Percentiles rank a stretch among this genome's conserved stretches.
Evolutionary conservation across 1,140 invertebrate species (phyloP).

Genomic region (Tetranychus cinnabarinus): DNA sequence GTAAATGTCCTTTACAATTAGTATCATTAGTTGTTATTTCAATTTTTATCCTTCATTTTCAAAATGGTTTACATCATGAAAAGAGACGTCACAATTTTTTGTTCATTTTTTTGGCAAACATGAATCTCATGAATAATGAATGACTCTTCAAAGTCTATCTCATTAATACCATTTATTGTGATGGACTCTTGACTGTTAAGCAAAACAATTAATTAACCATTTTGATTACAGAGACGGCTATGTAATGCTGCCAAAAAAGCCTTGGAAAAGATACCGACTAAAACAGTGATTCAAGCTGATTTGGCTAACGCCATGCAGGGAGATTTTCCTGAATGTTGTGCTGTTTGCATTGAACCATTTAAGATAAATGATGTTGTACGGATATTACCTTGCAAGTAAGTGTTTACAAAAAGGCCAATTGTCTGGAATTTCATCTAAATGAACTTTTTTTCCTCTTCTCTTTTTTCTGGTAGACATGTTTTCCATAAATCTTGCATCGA

Average conservation of each 20-base stretch:
- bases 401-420: constrained; percentile 4
- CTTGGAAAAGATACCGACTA: constrained; percentile 63
- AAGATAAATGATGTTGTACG: constrained; percentile 54
- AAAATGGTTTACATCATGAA: constrained; percentile 5
- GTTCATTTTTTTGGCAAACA: too few relatives aligned
- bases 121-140: too few relatives aligned
- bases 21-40: neutral
- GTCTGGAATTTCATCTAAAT: neutral
- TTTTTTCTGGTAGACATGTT: constrained; percentile 39
- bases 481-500: constrained; percentile 85
- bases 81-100: too few relatives aligned
- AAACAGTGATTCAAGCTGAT: constrained; percentile 53
- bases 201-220: too few relatives aligned
- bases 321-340: constrained; percentile 45
- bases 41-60: neutral
- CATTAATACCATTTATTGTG: too few relatives aligned
- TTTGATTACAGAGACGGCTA: constrained; percentile 40
- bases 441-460: neutral
- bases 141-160: too few relatives aligned
- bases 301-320: constrained; percentile 38
- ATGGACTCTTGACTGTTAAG: too few relatives aligned
- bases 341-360: constrained; percentile 74
- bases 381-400: constrained; percentile 64
- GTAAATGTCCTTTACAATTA: neutral
- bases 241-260: constrained; percentile 73